These are phyloP conservation scores for Hyles euphorbiae DNA, from an alignment of 1,140 invertebrate species.

Conservation along the genomic window DNA sequence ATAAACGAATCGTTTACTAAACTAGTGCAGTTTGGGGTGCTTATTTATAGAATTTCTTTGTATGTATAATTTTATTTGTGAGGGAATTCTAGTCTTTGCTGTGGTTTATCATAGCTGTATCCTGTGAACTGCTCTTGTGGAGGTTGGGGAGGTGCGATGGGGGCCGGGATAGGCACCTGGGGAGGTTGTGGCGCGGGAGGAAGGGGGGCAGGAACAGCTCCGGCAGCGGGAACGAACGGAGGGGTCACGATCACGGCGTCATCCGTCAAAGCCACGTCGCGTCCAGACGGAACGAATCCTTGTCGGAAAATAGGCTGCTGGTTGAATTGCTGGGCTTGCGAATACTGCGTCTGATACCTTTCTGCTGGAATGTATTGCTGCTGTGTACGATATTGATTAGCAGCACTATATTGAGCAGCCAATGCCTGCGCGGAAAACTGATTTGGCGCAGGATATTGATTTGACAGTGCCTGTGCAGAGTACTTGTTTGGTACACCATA, in stretches of 20 bases:
- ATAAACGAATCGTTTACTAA: too few relatives aligned
- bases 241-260: constrained; percentile 64
- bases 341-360: constrained; percentile 1
- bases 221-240: constrained; percentile 43
- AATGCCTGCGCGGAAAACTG: too few relatives aligned
- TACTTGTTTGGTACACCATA: constrained; percentile 11
- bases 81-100: constrained; percentile 55
- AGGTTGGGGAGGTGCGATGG: constrained; percentile 17
- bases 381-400: too few relatives aligned
- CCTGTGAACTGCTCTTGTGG: constrained; percentile 27
- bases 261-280: constrained; percentile 61
- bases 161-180: constrained; percentile 12
- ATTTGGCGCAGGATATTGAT: too few relatives aligned
- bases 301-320: constrained; percentile 28
- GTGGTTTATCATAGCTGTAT: constrained; percentile 59
- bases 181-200: constrained; percentile 11
- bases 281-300: constrained; percentile 30
- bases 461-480: too few relatives aligned
- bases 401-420: too few relatives aligned
- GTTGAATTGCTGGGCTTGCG: constrained; percentile 11
- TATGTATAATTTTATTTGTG: constrained; percentile 30
- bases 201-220: constrained; percentile 26
- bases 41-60: too few relatives aligned
- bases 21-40: too few relatives aligned
- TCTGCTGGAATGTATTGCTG: not conserved